Base-by-base conservation (phyloP, 2,888 invertebrate genomes). In the Galerucella calmariensis region DNA sequence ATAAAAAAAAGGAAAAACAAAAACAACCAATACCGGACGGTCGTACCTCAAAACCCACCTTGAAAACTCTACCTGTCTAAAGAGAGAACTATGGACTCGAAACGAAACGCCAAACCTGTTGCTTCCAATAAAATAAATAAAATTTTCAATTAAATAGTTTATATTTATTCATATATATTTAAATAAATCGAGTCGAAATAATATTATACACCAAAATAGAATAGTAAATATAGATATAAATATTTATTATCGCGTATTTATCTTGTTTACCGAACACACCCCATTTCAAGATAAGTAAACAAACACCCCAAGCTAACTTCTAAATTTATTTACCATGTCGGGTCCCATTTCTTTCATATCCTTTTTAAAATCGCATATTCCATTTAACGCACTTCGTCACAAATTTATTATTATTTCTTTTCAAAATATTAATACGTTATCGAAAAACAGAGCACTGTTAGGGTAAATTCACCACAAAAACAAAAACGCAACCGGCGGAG, bases 291-390 rank as follows among this genome's bases (percentile, higher is more conserved):
- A 46, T 71, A 75, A 80, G 74, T 77, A 80, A 79, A 78, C 78
- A 79, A 79, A 77, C 73, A 59, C 27, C 59, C 48, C 41, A 68
- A 44, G 41, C 3, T 35, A 11, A 44, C 11, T 62, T n/a, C 14
- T 20, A 56, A 20, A 56, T 9, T 12, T 35, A 84, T 81, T 91
- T 89, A 94, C 93, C 93, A 94, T 93, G 89, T 93, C 93, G 89
- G 93, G 93, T 90, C 93, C 93, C 92, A 93, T 92, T 90, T 92
- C 92, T 91, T 92, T 92, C 92, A 93, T 93, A 90, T 92, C 92
- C 86, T 71, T 70, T 71, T 35, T 66, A 70, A 75, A 78, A 79
- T 75, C 75, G 77, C 79, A 81, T 82, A 83, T 82, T 79, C 62
- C 73, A 53, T 53, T 46, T 16, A 41, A 41, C 24, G 51, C 71